Percentiles rank a stretch among this genome's conserved stretches.
Evolutionary conservation across 2,113 vertebrate genomes (phyloP).

Genomic region (Oxyruncus cristatus): DNA sequence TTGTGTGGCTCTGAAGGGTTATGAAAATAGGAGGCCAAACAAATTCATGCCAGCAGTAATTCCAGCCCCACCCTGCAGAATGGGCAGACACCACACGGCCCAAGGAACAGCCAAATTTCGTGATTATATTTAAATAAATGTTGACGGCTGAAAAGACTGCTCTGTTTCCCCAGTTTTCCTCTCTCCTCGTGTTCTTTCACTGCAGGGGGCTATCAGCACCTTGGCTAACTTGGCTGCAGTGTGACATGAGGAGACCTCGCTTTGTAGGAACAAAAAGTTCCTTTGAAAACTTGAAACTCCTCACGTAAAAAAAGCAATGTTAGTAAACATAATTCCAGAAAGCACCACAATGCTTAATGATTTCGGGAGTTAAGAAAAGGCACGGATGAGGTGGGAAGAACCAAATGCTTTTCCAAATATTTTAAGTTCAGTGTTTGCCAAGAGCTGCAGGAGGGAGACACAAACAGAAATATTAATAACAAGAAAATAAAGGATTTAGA

Average conservation of each 20-base stretch:
- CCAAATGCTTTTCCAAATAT: constrained; percentile 28
- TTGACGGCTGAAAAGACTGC: constrained; percentile 14
- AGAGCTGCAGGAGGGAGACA: constrained; percentile 50
- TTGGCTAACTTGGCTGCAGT: constrained; percentile 1
- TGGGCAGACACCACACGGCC: constrained; percentile 38
- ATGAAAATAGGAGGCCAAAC: constrained; percentile 56
- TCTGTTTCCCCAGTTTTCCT: constrained; percentile 10
- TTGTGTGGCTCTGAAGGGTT: constrained; percentile 41
- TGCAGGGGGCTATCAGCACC: constrained; percentile 41
- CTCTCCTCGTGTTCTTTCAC: not conserved
- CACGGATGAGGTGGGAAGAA: constrained; percentile 18
- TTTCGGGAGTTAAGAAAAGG: not conserved
- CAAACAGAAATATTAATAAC: constrained; percentile 31
- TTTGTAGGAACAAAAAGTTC: constrained; percentile 21
- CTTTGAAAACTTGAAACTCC: constrained; percentile 20
- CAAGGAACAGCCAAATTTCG: constrained; percentile 28
- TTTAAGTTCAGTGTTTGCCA: constrained; percentile 37
- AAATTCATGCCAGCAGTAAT: constrained; percentile 47
- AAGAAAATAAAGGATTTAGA: constrained; percentile 34
- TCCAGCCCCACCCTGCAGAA: constrained; percentile 51
- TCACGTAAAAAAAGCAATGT: not conserved
- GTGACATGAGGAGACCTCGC: not conserved
- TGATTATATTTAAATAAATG: constrained; percentile 52
- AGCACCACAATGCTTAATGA: not conserved
- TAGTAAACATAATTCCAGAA: constrained; percentile 15